Evolutionary conservation across 2,797 vertebrate species (phyloP).

Genomic region (Euphonia xanthogaster): DNA sequence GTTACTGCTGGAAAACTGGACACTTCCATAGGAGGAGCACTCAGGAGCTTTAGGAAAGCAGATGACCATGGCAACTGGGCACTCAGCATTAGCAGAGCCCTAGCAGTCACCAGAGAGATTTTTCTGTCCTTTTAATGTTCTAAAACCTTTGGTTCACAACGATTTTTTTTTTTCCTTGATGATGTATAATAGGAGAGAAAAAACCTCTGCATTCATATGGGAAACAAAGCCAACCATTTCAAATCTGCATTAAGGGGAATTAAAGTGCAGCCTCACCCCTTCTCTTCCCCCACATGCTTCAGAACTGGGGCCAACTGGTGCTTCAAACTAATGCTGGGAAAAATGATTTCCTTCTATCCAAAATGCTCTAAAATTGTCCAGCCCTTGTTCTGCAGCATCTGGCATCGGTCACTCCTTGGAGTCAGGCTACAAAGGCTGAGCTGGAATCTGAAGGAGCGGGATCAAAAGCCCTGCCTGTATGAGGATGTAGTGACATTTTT

Average conservation of each 20-base stretch:
- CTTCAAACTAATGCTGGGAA: not conserved
- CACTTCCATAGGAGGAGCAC: not conserved
- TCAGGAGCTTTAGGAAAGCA: not conserved
- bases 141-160: not conserved
- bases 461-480: not conserved
- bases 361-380: not conserved
- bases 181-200: not conserved
- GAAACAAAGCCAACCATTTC: not conserved
- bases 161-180: not conserved
- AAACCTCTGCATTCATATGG: not conserved
- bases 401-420: not conserved
- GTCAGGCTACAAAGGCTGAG: not conserved
- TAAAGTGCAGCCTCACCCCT: not conserved
- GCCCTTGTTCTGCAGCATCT: not conserved
- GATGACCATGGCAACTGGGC: not conserved
- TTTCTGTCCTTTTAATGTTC: not conserved
- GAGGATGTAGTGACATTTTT: not conserved
- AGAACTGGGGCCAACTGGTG: not conserved
- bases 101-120: not conserved
- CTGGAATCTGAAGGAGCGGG: not conserved
- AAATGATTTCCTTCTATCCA: not conserved
- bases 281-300: not conserved
- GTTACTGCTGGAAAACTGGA: not conserved
- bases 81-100: not conserved
- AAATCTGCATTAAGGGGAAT: not conserved